Conservation (phyloP, 23 tunicate species). For the Pegea sp. region DNA sequence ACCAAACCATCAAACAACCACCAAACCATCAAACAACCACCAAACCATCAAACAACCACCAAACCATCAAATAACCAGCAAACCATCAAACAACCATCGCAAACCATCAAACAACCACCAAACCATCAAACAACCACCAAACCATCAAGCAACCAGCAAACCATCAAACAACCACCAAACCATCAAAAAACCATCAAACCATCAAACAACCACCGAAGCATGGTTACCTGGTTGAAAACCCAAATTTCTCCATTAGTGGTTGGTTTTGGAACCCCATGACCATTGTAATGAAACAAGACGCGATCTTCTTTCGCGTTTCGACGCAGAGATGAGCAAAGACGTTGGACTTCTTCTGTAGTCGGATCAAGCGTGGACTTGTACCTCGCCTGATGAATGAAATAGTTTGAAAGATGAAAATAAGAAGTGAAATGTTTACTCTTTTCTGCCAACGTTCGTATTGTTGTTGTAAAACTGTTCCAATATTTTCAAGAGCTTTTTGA, state of each 20-base stretch:
- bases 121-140: too few relatives aligned
- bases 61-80: too few relatives aligned
- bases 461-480: constrained; percentile 41
- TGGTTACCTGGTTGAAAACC: constrained; percentile 97
- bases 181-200: too few relatives aligned
- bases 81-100: too few relatives aligned
- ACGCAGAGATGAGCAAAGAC: constrained; percentile 62
- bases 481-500: constrained; percentile 68
- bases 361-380: constrained; percentile 75
- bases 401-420: neutral
- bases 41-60: too few relatives aligned
- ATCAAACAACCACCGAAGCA: too few relatives aligned
- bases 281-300: constrained; percentile 90
- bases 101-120: too few relatives aligned
- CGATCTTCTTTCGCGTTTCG: constrained; percentile 87
- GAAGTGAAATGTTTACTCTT: constrained; percentile 15
- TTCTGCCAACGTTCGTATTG: constrained; percentile 94
- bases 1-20: too few relatives aligned
- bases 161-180: too few relatives aligned
- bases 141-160: too few relatives aligned
- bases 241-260: constrained; percentile 95
- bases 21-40: too few relatives aligned
- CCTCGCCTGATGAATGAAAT: constrained; percentile 23
- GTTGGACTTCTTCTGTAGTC: constrained; percentile 68
- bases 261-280: constrained; percentile 97